Base-by-base conservation (phyloP, 2,888 invertebrate genomes). In the Liopterus haemorrhoidalis region DNA sequence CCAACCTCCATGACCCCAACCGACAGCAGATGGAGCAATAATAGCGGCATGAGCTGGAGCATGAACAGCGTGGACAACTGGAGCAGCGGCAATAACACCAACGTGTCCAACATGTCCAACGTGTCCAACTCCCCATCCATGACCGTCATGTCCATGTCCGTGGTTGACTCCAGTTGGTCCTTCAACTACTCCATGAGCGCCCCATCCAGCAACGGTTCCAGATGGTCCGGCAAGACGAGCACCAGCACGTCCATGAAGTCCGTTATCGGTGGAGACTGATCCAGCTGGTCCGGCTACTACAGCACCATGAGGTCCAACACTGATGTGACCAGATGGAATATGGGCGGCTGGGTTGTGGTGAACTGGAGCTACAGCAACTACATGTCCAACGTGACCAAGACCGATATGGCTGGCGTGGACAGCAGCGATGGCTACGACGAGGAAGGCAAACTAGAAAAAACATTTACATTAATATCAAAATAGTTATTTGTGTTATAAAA, bases 221-320 rank as follows among this genome's bases (percentile, higher is more conserved):
- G 49, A 48, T 14, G 49, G 41, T 28, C 48, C 54, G 25, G 49
- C 47, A 20, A 48, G 19, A 22, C 49, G 52, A 43, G 49, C 54
- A 39, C 51, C 51, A 41, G 42, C 51, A 20, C 38, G 44, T 4
- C 44, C 44, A 12, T 44, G 44, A 4, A 44, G 44, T 22, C 44
- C 44, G 31, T 44, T 44, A 28, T 44, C 44, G 11, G 44, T 44
- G 19, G 30, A 38, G 24, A 44, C 15, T 16, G 37, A 37, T 2
- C 44, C 44, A 20, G 44, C 30, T 2, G 44, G 44, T 12, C 44
- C 44, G 6, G 51, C 46, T 5, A 49, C 36, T 9, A 53, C 46
- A 25, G 49, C 48, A 21, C 36, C 41, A 22, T 41, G 19, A 22
- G 40, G 46, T 8, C 24, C 15, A 1, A 44, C 44, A 21, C 24